phyloP scores from a whole-genome alignment of 2,113 vertebrate genomes.

The Myiopsitta monachus region DNA sequence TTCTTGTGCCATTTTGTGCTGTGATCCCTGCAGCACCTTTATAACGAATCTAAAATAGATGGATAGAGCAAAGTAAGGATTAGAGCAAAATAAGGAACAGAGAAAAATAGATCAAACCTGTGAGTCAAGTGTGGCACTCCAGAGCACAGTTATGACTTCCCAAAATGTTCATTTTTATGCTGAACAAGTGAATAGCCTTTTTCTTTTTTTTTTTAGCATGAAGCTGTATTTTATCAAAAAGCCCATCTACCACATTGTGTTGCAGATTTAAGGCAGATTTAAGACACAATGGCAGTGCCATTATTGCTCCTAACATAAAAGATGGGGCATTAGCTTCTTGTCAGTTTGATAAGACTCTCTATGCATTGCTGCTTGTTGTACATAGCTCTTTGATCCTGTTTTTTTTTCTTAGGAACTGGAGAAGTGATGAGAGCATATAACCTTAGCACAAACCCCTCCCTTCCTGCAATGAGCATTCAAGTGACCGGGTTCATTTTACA shows the following conservation, averaged over 20 bases:
- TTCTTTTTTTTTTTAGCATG: neutral
- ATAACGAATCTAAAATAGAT: neutral
- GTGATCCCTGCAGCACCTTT: neutral
- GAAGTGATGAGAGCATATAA: neutral
- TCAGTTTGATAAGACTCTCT: neutral
- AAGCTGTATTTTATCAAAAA: neutral
- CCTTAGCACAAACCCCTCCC: neutral
- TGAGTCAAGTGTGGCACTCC: neutral
- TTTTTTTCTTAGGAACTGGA: neutral
- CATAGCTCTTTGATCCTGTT: neutral
- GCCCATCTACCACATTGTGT: neutral
- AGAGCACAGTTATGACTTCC: neutral
- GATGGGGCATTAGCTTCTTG: neutral
- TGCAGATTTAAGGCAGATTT: neutral
- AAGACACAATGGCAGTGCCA: neutral
- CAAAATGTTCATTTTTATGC: neutral
- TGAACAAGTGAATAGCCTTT: neutral
- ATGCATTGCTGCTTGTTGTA: accelerated
- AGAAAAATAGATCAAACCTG: neutral
- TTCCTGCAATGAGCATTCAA: accelerated
- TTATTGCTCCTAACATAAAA: neutral
- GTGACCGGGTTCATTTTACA: neutral
- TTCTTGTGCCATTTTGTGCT: neutral
- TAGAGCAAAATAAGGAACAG: neutral
- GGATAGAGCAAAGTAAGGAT: neutral